Base-by-base conservation (phyloP, 2,113 vertebrate genomes). In the Clinocottus analis region DNA sequence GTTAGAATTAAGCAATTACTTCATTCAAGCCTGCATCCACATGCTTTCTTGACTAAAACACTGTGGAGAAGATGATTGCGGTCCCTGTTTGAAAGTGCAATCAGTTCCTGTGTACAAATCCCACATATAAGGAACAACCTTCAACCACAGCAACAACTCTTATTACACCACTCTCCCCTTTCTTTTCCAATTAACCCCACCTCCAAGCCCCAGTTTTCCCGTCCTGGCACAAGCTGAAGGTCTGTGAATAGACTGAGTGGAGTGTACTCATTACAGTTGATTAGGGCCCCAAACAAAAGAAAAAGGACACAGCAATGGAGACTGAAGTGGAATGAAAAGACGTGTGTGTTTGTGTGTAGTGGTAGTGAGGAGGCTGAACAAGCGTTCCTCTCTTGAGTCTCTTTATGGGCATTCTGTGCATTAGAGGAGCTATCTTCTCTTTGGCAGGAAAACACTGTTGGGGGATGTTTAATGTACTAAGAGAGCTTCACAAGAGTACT, bases 211-310 rank as follows among this genome's bases (percentile, higher is more conserved):
- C 17, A 16, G 13, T 80, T 75, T 35, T 61, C 43, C 66, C 29
- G 17, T 0, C 25, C 33, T 85, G 61, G 75, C 51, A 77, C 60
- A 76, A 49, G 73, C 27, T 68, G 58, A 63, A 37, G 76, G 45
- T 72, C 58, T 88, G 45, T 89, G 77, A 89, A 81, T 62, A 62
- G 81, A 60, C 63, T 47, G 62, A 80, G 35, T 45, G 62, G 71
- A 85, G 80, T 45, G 80, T 72, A 69, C 85, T 92, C 86, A 91
- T 92, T 90, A 90, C 73, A 75, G 68, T 75, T 17, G 58, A 91
- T 91, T 81, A 89, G 12, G 74, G 77, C 68, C 85, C 55, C 75
- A 73, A 87, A 79, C 64, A 60, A 70, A 82, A 80, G 59, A 64
- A 68, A 77, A 43, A 74, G 37, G 82, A 72, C 49, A 75, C 49